phyloP scores from a whole-genome alignment of 2,888 invertebrate species.

The Baronia brevicornis region DNA sequence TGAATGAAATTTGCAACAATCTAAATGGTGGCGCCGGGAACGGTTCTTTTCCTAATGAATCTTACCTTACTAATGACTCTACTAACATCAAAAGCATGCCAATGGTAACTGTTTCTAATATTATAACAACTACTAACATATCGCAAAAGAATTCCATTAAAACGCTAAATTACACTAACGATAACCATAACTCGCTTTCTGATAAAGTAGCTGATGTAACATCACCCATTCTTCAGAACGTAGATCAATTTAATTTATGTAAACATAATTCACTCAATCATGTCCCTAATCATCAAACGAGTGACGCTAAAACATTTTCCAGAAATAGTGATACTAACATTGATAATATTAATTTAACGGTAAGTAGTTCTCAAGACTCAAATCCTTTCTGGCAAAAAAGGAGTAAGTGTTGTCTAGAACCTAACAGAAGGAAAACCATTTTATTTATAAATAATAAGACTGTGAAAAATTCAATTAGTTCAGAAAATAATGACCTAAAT shows the following conservation, averaged over 20 bases:
- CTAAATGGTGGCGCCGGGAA: conserved; percentile 62
- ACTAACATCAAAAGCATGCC: conserved; percentile 69
- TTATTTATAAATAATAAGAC: conserved; percentile 69
- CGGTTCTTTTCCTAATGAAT: conserved; percentile 45
- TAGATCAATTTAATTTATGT: conserved; percentile 32
- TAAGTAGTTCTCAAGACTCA: conserved; percentile 62
- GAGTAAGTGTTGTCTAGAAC: conserved; percentile 56
- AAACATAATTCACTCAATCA: conserved; percentile 22
- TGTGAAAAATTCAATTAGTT: conserved; percentile 40
- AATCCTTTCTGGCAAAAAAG: conserved; percentile 69
- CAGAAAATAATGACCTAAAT: conserved; percentile 26
- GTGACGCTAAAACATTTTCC: conserved; percentile 30
- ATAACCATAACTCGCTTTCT: conserved; percentile 35
- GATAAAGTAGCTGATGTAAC: conserved; percentile 43
- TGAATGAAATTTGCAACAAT: conserved; percentile 70
- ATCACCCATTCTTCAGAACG: conserved; percentile 35
- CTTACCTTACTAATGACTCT: conserved; percentile 39
- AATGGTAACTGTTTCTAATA: conserved; percentile 75
- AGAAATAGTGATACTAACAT: conserved; percentile 40
- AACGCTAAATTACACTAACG: conserved; percentile 50
- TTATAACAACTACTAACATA: conserved; percentile 71
- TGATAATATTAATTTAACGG: conserved; percentile 29
- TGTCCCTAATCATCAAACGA: conserved; percentile 34
- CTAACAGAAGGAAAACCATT: conserved; percentile 68
- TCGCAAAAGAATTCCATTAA: conserved; percentile 71